Evolutionary conservation across 2,797 vertebrate species (phyloP).

Genomic region (Limnodromus scolopaceus): DNA sequence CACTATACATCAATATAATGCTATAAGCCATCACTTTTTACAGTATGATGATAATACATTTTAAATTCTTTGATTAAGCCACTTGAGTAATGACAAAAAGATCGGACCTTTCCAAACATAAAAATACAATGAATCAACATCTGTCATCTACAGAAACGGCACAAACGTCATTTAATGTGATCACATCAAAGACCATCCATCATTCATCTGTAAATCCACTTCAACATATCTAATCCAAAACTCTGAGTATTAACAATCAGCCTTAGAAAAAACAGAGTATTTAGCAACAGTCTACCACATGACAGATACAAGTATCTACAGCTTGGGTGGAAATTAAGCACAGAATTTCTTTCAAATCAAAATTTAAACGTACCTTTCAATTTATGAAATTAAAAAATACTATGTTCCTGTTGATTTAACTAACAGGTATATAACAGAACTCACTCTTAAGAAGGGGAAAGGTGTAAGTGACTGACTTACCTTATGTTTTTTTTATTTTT

Average conservation of each 20-base stretch:
- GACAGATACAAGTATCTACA: not conserved
- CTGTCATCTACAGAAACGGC: slow-evolving; percentile 31
- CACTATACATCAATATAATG: slow-evolving; percentile 13
- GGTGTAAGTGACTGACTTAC: not conserved
- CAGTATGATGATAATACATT: slow-evolving; percentile 15
- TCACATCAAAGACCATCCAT: slow-evolving; percentile 53
- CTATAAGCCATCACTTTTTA: slow-evolving; percentile 9
- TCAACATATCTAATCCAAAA: slow-evolving; percentile 34
- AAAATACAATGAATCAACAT: slow-evolving; percentile 57
- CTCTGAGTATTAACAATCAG: not conserved
- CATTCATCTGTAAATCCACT: slow-evolving; percentile 44
- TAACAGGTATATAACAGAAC: not conserved
- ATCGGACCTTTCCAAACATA: slow-evolving; percentile 47
- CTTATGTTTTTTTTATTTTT: not conserved
- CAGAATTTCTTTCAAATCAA: not conserved
- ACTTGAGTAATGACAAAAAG: slow-evolving; percentile 58
- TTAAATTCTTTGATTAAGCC: slow-evolving; percentile 46
- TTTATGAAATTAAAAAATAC: not conserved
- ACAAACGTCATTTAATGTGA: slow-evolving; percentile 53
- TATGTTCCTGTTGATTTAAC: not conserved
- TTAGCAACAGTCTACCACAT: not conserved
- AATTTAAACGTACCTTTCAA: not conserved
- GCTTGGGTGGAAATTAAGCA: not conserved
- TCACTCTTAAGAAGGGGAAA: not conserved
- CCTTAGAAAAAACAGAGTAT: not conserved